phyloP scores from a whole-genome alignment of 1,140 invertebrate species.

The Cyclina sinensis region DNA sequence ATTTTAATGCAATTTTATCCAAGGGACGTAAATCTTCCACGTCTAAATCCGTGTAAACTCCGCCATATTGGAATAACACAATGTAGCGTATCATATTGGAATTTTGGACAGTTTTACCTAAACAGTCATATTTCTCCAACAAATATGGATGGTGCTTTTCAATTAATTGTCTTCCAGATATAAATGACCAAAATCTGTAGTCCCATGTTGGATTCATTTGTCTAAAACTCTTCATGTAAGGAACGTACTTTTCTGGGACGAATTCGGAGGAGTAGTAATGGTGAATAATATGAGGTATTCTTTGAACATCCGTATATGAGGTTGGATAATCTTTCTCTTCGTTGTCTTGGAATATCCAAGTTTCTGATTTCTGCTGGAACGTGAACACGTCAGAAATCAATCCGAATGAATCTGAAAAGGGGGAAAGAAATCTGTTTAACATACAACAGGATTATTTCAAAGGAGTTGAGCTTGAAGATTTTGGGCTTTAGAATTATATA shows the following conservation, averaged over 20 bases:
- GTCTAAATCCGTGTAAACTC: constrained; percentile 81
- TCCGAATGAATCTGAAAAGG: too few relatives aligned
- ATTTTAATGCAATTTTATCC: constrained; percentile 67
- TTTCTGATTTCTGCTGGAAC: too few relatives aligned
- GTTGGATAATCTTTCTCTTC: constrained; percentile 64
- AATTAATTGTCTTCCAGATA: background rate
- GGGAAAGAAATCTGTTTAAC: too few relatives aligned
- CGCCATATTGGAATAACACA: constrained; percentile 78
- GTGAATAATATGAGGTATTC: constrained; percentile 81
- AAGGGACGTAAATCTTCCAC: constrained; percentile 76
- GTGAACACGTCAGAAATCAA: too few relatives aligned
- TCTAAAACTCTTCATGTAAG: background rate
- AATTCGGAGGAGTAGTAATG: constrained; percentile 77
- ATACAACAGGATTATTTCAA: too few relatives aligned
- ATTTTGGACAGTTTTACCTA: background rate
- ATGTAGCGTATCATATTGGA: constrained; percentile 80
- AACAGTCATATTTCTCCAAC: background rate
- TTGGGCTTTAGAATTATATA: too few relatives aligned
- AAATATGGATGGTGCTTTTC: background rate
- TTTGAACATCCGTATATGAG: constrained; percentile 1
- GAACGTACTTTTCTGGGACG: background rate
- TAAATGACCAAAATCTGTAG: constrained; percentile 11
- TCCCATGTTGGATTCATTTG: background rate
- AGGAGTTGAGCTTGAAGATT: too few relatives aligned
- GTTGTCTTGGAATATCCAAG: constrained; percentile 1